phyloP scores from a whole-genome alignment of 2,888 invertebrate genomes.

The Sisyra nigra region DNA sequence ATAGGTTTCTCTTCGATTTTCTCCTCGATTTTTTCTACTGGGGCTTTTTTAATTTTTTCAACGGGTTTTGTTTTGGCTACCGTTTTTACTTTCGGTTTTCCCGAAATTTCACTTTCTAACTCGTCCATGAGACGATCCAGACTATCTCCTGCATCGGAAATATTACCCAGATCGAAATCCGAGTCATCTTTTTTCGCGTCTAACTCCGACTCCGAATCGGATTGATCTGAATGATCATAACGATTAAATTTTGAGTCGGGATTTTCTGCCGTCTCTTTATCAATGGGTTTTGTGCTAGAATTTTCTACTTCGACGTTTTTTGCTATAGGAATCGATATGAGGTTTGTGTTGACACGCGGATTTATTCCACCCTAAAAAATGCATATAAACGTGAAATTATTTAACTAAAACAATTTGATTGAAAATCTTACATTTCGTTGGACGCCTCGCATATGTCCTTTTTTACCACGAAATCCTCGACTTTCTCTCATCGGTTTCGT shows the following conservation, averaged over 20 bases:
- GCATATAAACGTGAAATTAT: too few species aligned
- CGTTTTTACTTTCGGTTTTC: not conserved
- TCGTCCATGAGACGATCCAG: constrained; percentile 8
- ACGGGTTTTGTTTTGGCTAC: not conserved
- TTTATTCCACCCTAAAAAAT: constrained; percentile 1
- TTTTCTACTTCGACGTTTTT: not conserved
- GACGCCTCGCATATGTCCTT: not conserved
- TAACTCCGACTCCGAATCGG: constrained; percentile 5
- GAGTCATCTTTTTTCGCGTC: constrained; percentile 1
- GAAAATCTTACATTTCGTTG: constrained; percentile 5
- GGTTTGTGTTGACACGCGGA: constrained; percentile 8
- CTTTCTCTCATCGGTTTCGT: too few species aligned
- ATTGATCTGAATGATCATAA: constrained; percentile 9
- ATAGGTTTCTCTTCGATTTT: not conserved
- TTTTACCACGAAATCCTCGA: too few species aligned
- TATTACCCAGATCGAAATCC: not conserved
- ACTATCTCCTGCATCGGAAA: constrained; percentile 6
- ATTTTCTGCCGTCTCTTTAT: not conserved
- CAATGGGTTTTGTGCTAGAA: not conserved
- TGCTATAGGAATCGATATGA: constrained; percentile 8
- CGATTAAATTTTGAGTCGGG: constrained; percentile 8
- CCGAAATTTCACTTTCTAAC: constrained; percentile 7
- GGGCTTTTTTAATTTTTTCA: not conserved
- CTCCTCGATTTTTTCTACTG: constrained; percentile 1
- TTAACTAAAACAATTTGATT: not conserved